phyloP scores from a whole-genome alignment of 2,888 invertebrate species.

The Lochmaea capreae region DNA sequence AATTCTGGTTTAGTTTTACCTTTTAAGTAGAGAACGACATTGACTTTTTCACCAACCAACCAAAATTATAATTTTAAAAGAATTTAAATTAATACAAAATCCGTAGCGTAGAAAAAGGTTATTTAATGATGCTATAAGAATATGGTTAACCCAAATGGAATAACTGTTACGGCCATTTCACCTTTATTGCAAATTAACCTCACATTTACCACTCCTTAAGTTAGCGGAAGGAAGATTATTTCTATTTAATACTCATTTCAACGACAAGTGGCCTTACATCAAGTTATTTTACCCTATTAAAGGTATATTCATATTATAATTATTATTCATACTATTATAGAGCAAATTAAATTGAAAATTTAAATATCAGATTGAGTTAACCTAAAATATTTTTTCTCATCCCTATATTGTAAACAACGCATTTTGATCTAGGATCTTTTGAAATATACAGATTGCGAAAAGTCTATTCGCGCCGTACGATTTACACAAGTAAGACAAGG shows the following conservation, averaged over 20 bases:
- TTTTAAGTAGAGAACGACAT: neutral
- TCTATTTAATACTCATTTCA: neutral
- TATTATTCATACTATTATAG: neutral
- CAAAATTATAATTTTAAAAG: too few relatives aligned
- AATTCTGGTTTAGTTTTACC: neutral
- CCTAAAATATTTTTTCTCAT: too few relatives aligned
- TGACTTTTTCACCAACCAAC: neutral
- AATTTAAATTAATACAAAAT: too few relatives aligned
- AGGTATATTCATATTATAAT: neutral
- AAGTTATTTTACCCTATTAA: neutral
- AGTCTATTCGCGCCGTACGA: too few relatives aligned
- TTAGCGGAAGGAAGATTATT: neutral
- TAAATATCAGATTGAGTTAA: neutral
- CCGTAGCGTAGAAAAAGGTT: neutral
- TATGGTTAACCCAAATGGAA: neutral
- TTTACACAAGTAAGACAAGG: too few relatives aligned
- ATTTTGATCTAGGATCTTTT: too few relatives aligned
- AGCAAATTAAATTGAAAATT: neutral
- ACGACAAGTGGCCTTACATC: neutral
- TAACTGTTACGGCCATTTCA: neutral
- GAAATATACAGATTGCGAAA: too few relatives aligned
- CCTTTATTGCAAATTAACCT: neutral
- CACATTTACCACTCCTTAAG: neutral
- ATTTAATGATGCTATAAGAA: neutral
- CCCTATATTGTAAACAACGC: too few relatives aligned